phyloP scores from a whole-genome alignment of 1,140 invertebrate genomes.

The Lucilia cuprina region DNA sequence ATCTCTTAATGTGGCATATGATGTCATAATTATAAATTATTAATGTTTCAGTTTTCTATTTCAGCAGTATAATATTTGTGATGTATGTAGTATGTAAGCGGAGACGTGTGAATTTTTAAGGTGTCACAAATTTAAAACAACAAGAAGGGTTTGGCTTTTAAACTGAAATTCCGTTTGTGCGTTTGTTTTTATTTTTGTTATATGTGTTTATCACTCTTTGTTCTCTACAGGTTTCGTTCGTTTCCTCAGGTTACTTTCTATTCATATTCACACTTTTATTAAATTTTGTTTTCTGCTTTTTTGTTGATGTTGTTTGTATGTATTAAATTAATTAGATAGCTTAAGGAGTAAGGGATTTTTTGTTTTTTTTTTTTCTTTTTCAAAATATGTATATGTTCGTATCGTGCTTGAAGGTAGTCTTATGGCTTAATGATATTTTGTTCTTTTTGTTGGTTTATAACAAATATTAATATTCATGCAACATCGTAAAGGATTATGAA shows the following conservation, averaged over 20 bases:
- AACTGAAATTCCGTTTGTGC: constrained; percentile 22
- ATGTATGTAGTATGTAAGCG: neutral
- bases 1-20: constrained; percentile 28
- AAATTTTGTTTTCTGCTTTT: neutral
- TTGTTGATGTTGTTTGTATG: neutral
- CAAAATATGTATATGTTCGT: neutral
- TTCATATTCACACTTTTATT: neutral
- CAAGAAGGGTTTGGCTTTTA: neutral
- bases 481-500: neutral
- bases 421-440: neutral
- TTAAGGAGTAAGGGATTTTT: neutral
- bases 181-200: constrained; percentile 3
- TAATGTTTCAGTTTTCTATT: neutral
- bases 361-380: neutral
- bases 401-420: neutral
- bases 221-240: neutral
- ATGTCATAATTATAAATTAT: constrained; percentile 22
- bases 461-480: neutral
- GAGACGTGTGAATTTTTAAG: neutral
- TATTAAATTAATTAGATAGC: neutral
- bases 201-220: neutral
- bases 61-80: no score
- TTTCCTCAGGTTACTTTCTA: neutral
- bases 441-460: neutral
- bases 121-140: neutral